A percentile compares a stretch with the other conserved stretches of the same genome.
phyloP scores from a whole-genome alignment of 2,888 invertebrate species.

The Cryptosula pallasiana region DNA sequence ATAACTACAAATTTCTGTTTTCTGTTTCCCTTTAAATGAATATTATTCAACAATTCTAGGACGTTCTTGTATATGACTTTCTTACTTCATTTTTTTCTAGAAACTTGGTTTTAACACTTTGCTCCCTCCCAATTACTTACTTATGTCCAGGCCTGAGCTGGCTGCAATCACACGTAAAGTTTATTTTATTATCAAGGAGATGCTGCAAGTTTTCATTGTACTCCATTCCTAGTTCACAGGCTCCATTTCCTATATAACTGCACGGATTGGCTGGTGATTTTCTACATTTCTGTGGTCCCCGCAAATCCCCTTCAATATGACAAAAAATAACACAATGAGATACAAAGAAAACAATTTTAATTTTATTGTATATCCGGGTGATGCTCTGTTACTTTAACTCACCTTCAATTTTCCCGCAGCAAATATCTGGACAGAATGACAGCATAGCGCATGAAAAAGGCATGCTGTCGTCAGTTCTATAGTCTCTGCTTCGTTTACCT shows the following conservation, averaged over 20 bases:
- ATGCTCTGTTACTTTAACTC: not conserved
- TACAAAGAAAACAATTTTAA: too few relatives aligned
- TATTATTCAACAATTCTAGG: too few relatives aligned
- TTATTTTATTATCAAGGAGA: conserved; percentile 38
- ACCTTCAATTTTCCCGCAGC: not conserved
- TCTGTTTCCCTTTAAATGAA: too few relatives aligned
- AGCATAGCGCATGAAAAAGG: conserved; percentile 37
- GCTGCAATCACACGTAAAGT: conserved; percentile 37
- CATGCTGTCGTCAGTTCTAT: conserved; percentile 18
- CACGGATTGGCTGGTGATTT: conserved; percentile 34
- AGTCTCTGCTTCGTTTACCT: conserved; percentile 23
- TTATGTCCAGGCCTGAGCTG: conserved; percentile 32
- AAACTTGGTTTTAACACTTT: too few relatives aligned
- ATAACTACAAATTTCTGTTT: too few relatives aligned
- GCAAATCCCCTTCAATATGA: too few relatives aligned
- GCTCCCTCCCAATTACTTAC: too few relatives aligned
- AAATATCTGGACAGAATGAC: conserved; percentile 38
- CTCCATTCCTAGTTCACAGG: conserved; percentile 28
- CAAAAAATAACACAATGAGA: too few relatives aligned
- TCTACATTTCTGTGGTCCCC: not conserved
- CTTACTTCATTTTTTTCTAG: too few relatives aligned
- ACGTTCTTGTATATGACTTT: too few relatives aligned
- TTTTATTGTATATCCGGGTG: too few relatives aligned
- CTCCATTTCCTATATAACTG: conserved; percentile 28
- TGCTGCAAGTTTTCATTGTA: conserved; percentile 36